Evolutionary conservation across 2,113 vertebrate species (phyloP), one percentile per base, ranked within the genome.

Genomic region (Pseudorhombus dupliciocellatus): DNA sequence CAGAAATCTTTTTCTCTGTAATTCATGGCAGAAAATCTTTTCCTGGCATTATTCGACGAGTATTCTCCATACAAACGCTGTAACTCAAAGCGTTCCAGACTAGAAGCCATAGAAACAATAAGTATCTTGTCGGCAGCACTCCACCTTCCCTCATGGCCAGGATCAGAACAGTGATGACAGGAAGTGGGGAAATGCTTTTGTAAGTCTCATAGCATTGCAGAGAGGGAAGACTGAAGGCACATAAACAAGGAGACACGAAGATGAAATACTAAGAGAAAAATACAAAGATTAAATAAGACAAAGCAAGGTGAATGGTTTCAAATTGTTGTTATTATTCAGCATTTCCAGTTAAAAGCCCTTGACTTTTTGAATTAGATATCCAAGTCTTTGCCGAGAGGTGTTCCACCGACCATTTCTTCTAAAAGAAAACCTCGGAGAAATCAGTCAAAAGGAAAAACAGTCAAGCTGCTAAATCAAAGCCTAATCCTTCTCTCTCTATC

Each of bases 391-490:
- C 59, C 37, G 2, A 48, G 26, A 42, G 44, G 22, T 50, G 50
- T 26, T 57, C 40, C n/a, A n/a, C n/a, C 69, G 55, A 70, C 26
- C 59, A 9, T 71, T 73, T 22, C 57, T 61, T 60, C 30, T 4
- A 26, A 3, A 58, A 48, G 24, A 3, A 58, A 48, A 65, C 26
- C 46, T 46, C 28, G 48, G 16, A 21, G n/a, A 4, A 44, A 20
- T 4, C n/a, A n/a, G n/a, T n/a, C n/a, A n/a, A n/a, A 48, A 48
- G 18, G 42, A 18, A 44, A 31, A 54, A 59, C 21, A 26, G 40
- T 8, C n/a, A 50, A 67, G 18, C 6, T 5, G 37, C 4, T 22
- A 20, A 50, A 25, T 60, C 16, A 63, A 50, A 69, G 26, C 20
- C 16, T 20, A 30, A 18, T 12, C 57, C 55, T 60, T 12, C 7